Percentiles rank a stretch among this genome's conserved stretches.
Evolutionary conservation across 2,797 vertebrate genomes (phyloP).

Genomic region (Pseudopleuronectes americanus): DNA sequence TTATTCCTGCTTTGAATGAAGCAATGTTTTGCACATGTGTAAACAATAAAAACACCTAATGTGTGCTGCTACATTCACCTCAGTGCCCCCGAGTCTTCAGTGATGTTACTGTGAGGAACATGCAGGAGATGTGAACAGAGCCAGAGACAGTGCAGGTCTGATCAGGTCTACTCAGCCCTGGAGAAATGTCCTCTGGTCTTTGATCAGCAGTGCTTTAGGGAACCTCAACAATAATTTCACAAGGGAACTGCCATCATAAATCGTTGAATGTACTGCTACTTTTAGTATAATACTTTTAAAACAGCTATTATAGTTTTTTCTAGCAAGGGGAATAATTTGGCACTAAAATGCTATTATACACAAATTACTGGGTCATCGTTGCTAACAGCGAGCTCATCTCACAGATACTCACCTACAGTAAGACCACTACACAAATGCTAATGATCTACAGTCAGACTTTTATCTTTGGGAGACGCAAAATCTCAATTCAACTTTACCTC

Average conservation of each 20-base stretch:
- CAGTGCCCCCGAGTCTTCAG: conserved; percentile 13
- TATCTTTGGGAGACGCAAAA: too few species aligned
- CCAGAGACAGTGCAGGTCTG: conserved; percentile 41
- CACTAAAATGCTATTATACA: too few species aligned
- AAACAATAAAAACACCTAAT: conserved; percentile 84
- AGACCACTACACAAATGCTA: not conserved
- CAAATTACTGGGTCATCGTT: too few species aligned
- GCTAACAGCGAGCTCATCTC: too few species aligned
- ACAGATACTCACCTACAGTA: too few species aligned
- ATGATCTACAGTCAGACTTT: too few species aligned
- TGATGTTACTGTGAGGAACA: not conserved
- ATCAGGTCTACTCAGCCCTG: conserved; percentile 20
- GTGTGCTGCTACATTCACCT: conserved; percentile 78
- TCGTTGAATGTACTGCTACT: too few species aligned
- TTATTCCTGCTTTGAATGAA: conserved; percentile 83
- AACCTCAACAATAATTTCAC: too few species aligned
- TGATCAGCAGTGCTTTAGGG: not conserved
- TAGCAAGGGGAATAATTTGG: too few species aligned
- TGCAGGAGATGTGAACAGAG: not conserved
- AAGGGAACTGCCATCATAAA: not conserved
- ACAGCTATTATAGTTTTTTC: too few species aligned
- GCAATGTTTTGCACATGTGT: conserved; percentile 89
- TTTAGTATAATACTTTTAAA: too few species aligned
- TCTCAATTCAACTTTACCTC: too few species aligned
- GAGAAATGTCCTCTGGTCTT: not conserved